Evolutionary conservation across 2,113 vertebrate genomes (phyloP), one percentile per base, ranked within the genome.

Genomic region (Australoheros scitulus): DNA sequence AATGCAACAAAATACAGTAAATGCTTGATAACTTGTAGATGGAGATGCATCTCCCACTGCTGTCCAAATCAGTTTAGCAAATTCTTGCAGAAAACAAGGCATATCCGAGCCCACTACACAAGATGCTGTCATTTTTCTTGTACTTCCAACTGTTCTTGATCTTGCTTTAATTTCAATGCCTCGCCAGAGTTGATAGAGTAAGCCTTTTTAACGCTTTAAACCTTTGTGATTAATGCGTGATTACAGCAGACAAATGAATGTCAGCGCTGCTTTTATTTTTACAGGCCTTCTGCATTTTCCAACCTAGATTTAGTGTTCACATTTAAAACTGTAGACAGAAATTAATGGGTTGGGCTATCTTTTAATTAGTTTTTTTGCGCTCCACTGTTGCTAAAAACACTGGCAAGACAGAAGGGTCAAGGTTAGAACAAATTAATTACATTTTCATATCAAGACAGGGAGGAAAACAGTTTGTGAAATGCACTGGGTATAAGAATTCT

Each of bases 361-460:
- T 94, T 94, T 91, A 91, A 93, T 94, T 92, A 88, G 65, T 36
- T 90, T 83, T 87, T 89, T 81, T 76, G 68, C 64, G 77, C 91
- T 87, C 52, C 11, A 75, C 79, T 86, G 58, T 90, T 79, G 61
- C 76, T 85, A 34, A 82, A 88, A 89, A 81, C 68, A 80, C 61
- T 82, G 38, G 78, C 59, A 86, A 79, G 60, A 87, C 76, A 91
- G 77, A 82, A 87, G 74, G 80, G 86, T 88, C 87, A 90, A 90
- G 85, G 92, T 93, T 87, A 90, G 55, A 87, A 79, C 77, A 87
- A 93, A 90, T 88, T 93, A 88, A 93, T 94, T 91, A 90, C 34
- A 91, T 89, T 91, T 87, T 84, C 61, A 86, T 88, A 89, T 92
- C 65, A 83, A 86, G 83, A 80, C 43, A 56, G 76, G 6, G 76